A percentile compares a stretch with the other conserved stretches of the same genome.
Conservation (phyloP, 2,888 invertebrate species). For the Diplolepis rosae region DNA sequence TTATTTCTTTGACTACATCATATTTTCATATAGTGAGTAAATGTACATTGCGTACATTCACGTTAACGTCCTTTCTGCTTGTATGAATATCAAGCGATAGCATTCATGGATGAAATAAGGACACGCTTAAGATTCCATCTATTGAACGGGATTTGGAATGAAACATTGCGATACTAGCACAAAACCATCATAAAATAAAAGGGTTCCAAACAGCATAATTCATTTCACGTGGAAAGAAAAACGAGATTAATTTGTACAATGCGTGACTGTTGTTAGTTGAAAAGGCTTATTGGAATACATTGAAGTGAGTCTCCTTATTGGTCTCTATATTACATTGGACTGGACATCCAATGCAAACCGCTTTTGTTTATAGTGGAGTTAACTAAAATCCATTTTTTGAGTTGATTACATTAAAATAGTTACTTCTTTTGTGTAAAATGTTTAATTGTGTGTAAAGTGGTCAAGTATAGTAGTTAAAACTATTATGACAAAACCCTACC, state of each 20-base stretch:
- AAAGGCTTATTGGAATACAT: constrained; percentile 14
- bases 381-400: too few species aligned
- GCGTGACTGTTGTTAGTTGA: constrained; percentile 22
- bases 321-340: too few species aligned
- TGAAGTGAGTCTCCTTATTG: too few species aligned
- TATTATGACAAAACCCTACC: too few species aligned
- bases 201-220: constrained; percentile 6
- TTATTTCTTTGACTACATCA: too few species aligned
- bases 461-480: too few species aligned
- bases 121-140: constrained; percentile 26
- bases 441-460: too few species aligned
- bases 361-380: too few species aligned
- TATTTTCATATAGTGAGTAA: not conserved
- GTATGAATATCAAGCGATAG: constrained; percentile 30
- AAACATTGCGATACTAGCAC: constrained; percentile 25
- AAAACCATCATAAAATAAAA: constrained; percentile 18
- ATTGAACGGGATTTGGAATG: constrained; percentile 26
- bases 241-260: constrained; percentile 25
- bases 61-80: constrained; percentile 17
- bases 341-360: too few species aligned
- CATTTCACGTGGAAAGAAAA: constrained; percentile 12
- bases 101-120: constrained; percentile 29
- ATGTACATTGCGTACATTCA: constrained; percentile 14
- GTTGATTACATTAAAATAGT: too few species aligned
- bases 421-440: too few species aligned